Conservation (phyloP, 1,140 invertebrate genomes). For the Heterodera schachtii region DNA sequence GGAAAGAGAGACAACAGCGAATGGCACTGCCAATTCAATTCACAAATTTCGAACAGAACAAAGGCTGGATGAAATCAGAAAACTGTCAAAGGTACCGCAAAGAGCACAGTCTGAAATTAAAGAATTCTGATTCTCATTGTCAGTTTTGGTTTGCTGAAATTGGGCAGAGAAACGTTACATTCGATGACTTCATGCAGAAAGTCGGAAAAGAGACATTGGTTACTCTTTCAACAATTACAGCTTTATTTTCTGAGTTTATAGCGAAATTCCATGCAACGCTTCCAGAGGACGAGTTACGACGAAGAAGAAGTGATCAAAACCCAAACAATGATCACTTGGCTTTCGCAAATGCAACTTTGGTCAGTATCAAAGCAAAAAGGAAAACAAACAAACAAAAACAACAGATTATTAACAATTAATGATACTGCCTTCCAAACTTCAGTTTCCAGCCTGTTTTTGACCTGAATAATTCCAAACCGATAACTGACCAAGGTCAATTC, state of each 20-base stretch:
- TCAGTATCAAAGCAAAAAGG: background rate
- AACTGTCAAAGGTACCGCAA: constrained; percentile 49
- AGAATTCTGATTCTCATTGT: constrained; percentile 7
- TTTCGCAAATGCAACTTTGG: constrained; percentile 65
- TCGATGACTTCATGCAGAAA: constrained; percentile 64
- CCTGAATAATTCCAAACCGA: constrained; percentile 53
- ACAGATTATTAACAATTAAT: background rate
- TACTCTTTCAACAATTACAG: background rate
- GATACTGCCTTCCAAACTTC: background rate
- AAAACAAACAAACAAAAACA: background rate
- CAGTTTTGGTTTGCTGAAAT: constrained; percentile 27
- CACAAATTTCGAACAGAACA: constrained; percentile 37
- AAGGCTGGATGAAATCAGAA: constrained; percentile 43
- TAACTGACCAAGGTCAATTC: constrained; percentile 62
- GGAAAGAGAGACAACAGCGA: constrained; percentile 52
- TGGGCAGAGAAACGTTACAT: constrained; percentile 42
- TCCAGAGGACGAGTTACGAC: constrained; percentile 59
- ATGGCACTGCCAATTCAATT: constrained; percentile 42
- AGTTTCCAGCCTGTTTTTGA: constrained; percentile 61
- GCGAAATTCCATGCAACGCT: constrained; percentile 60
- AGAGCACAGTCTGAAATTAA: background rate
- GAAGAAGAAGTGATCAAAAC: constrained; percentile 60
- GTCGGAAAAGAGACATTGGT: constrained; percentile 45
- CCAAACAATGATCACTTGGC: constrained; percentile 57
- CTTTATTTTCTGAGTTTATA: background rate